Conservation (phyloP, 2,797 vertebrate genomes). For the Harpagifer antarcticus region DNA sequence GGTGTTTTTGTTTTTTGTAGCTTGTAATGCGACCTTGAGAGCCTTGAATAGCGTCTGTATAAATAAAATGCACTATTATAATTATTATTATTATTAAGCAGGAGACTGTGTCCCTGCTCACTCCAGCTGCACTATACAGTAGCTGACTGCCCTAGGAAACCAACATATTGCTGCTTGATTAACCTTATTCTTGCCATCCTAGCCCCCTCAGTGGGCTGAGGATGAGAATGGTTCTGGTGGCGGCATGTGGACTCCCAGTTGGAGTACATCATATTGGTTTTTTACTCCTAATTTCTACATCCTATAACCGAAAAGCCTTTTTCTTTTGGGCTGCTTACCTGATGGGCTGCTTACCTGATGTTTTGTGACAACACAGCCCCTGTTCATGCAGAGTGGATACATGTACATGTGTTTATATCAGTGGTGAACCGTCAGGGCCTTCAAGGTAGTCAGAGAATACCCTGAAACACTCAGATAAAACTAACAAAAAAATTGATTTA, state of each 20-base stretch:
- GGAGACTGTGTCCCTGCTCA: slow-evolving; percentile 3
- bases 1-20: too few relatives aligned
- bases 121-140: background rate
- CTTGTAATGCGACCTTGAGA: too few relatives aligned
- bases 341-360: background rate
- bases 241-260: slow-evolving; percentile 33
- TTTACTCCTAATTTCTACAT: too few relatives aligned
- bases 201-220: background rate
- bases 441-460: too few relatives aligned
- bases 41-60: too few relatives aligned
- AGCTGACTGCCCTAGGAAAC: slow-evolving; percentile 4
- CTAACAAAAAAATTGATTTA: too few relatives aligned
- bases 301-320: too few relatives aligned
- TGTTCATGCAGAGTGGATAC: slow-evolving; percentile 10
- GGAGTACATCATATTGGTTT: slow-evolving; percentile 8
- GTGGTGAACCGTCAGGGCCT: too few relatives aligned
- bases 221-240: background rate
- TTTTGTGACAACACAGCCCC: slow-evolving; percentile 10
- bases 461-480: too few relatives aligned
- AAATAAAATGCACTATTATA: too few relatives aligned
- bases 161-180: slow-evolving; percentile 10
- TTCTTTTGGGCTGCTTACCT: background rate
- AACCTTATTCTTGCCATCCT: background rate
- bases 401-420: background rate
- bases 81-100: slow-evolving; percentile 22